Evolutionary conservation across 2,888 invertebrate species (phyloP), one percentile per base, ranked within the genome.

Genomic region (Gibbula magus): DNA sequence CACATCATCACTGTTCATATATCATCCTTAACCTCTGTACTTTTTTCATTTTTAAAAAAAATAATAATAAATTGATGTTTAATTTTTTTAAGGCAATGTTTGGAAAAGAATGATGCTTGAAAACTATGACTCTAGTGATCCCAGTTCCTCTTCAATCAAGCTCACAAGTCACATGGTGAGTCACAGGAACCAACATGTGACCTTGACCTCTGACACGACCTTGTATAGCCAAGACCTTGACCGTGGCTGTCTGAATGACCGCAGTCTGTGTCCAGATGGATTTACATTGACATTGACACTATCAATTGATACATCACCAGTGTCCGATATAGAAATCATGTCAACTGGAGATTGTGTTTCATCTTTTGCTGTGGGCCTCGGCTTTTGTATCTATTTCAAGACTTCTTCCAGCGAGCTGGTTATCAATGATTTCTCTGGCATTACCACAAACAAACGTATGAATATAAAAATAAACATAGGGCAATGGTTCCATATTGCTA

Each of bases 251-350:
- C 67, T 78, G 54, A 73, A 74, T 7, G 39, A 74, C 32, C 54
- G 45, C 25, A 18, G 54, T 8, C 74, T 74, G 10, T 78, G 78
- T 56, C 74, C 78, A 3, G 16, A 29, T 25, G 78, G 78, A 20
- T 78, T 78, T 56, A 78, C 78, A 20, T 10, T 78, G 45, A 53
- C 54, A 35, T 54, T 78, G 32, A 22, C 53, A 56, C 4, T 74
- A 10, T 54, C 32, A 18, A n/a, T 75, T 29, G 32, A 75, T n/a
- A 22, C 75, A 10, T 25, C 25, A 16, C 8, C 25, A 18, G 54
- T 29, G 1, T 52, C 75, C 18, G 75, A 75, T 32, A 20, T 75
- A 5, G 75, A 75, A 75, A 75, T 75, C 16, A 25, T 75, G 32
- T 75, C 75, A 53, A 52, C 54, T 18, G 75, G 75, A 22, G 54